Base-by-base conservation (phyloP, 64 coral and sea anemone species). In the Orbicella faveolata region DNA sequence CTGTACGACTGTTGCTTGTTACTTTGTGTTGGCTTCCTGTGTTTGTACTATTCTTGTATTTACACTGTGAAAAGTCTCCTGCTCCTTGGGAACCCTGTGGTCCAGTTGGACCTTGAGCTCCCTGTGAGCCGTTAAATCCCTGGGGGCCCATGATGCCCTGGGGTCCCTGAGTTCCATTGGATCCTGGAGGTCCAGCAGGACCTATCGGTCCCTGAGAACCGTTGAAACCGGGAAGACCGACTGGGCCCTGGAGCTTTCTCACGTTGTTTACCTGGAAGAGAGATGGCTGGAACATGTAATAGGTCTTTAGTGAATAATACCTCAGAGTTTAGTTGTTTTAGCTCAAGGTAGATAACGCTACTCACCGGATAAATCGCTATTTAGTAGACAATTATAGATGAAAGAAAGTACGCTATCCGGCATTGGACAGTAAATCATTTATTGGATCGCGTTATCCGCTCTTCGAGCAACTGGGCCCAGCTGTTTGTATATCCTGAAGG, bases 101-200 rank as follows among this genome's bases (percentile, higher is more conserved):
- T 6, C 74, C 82, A 21, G 23, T 36, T n/a, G 59, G 59, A 20
- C 88, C 87, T 34, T 61, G 75, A 16, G 41, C 1, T 23, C 89
- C 89, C 53, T 91, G 80, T 23, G 53, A 52, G 3, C 89, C 89
- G 48, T 91, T 80, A 41, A 81, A 62, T 2, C 89, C 89, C 21
- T 57, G 89, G 1, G 55, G 73, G 9, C 89, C 89, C 59, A 53
- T 83, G 34, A 34, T 16, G 16, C 89, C 89, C 36, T 76, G 62
- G 26, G 48, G 35, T 44, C 88, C 88, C 39, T 80, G 36, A 59
- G 88, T 62, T 72, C 88, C 88, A 51, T 90, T 77, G 13, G 81
- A 82, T 52, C 89, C 89, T 75, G n/a, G 89, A 18, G 89, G 79
- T 26, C 89, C 89, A 15, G 52, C 79, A 52, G 44, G 18, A 25